A percentile compares a stretch with the other conserved stretches of the same genome.
Evolutionary conservation across 2,113 vertebrate genomes (phyloP).

Genomic region (Cettia cetti): DNA sequence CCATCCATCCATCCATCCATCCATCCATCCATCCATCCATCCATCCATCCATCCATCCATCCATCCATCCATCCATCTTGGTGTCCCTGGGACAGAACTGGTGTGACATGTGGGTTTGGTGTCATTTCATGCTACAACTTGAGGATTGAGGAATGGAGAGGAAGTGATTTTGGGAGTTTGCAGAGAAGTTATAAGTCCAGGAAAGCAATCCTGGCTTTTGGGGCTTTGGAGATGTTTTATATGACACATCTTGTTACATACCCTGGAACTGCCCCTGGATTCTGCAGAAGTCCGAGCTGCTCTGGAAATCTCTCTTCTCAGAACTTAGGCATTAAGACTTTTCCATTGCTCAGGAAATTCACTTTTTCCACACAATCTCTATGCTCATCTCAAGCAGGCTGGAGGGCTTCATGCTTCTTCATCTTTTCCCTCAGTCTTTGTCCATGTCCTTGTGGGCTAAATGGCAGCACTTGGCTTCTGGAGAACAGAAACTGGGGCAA

Average conservation of each 20-base stretch:
- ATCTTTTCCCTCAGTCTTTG: not conserved
- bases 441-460: not conserved
- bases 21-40: not conserved
- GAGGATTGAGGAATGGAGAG: not conserved
- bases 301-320: not conserved
- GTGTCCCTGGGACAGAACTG: not conserved
- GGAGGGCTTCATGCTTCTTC: not conserved
- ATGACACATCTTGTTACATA: accelerated
- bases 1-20: not conserved
- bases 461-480: not conserved
- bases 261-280: not conserved
- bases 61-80: not conserved
- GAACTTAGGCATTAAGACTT: not conserved
- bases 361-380: not conserved
- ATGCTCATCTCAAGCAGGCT: not conserved
- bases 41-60: not conserved
- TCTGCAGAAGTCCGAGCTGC: not conserved
- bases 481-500: not conserved
- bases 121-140: not conserved
- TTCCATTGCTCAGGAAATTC: not conserved
- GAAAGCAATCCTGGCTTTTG: not conserved
- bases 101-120: too few species aligned
- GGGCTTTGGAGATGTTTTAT: not conserved
- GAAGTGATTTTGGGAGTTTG: not conserved
- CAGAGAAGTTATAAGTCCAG: not conserved